Base-by-base conservation (phyloP, 2,888 invertebrate genomes). In the Leptopterna dolabrata region DNA sequence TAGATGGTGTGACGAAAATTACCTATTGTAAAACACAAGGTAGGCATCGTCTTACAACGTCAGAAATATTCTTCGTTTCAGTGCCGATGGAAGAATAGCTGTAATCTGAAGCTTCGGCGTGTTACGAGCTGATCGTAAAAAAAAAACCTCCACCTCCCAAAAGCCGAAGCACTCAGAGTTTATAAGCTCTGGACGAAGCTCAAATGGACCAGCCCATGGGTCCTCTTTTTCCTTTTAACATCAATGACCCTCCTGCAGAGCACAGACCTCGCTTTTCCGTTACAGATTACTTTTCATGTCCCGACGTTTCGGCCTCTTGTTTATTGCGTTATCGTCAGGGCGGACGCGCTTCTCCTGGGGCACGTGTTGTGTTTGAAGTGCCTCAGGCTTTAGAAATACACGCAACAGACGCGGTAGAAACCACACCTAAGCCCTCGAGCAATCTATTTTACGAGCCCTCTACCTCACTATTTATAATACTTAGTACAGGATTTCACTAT, bases 301-400 rank as follows among this genome's bases (percentile, higher is more conserved):
- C 63, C 24, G 13, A 27, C 63, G 63, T 63, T 63, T 63, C 63
- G 63, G n/a, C 51, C 16, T 63, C 63, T 19, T 63, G 63, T 63
- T 63, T 63, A 63, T 63, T 63, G 63, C 63, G 63, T 63, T 63
- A 63, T 63, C 63, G 24, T 63, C 63, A 63, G 63, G 24, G 63
- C 24, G 24, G 63, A 24, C 24, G 2, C 63, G 24, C 63, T 24
- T 27, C 63, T 63, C 47, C 1, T 13, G 19, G 63, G 24, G 63
- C 63, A 63, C 63, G 63, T 63, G 63, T 63, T 63, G 63, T 63
- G 24, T 63, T 63, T 63, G 63, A 63, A 63, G 63, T 63, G 63
- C 63, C 63, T 24, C 24, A 63, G 63, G 63, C 19, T 24, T 63
- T 24, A 9, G 63, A 63, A 63, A 63, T 63, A 63, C 24, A 63